These are phyloP conservation scores for Tor tambroides DNA, from an alignment of 2,113 vertebrate species.

Conservation along the genomic window DNA sequence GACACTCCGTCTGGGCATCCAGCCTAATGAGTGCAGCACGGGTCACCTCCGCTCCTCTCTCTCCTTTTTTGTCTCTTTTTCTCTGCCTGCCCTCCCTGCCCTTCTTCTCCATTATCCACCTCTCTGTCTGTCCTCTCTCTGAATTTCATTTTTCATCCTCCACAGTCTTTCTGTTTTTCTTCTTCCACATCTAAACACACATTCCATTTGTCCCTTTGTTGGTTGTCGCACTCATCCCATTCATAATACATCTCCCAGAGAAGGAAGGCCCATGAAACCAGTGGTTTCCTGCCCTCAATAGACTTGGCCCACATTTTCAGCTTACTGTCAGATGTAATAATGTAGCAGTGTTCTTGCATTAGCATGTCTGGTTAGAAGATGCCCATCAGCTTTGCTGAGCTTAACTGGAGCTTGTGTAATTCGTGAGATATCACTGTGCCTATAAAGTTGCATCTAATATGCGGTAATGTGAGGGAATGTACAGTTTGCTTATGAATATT, in stretches of 20 bases:
- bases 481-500: background rate
- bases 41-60: constrained; percentile 15
- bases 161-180: background rate
- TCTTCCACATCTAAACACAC: constrained; percentile 22
- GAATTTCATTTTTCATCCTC: constrained; percentile 14
- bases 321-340: constrained; percentile 41
- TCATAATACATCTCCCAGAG: constrained; percentile 18
- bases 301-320: constrained; percentile 31
- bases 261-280: background rate
- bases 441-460: background rate
- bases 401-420: constrained; percentile 32
- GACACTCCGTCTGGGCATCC: constrained; percentile 27
- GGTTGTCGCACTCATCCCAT: constrained; percentile 10
- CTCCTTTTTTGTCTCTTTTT: constrained; percentile 33
- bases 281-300: constrained; percentile 23
- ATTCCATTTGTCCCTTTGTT: background rate
- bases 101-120: background rate
- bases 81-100: background rate
- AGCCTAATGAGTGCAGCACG: constrained; percentile 42
- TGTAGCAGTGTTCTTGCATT: constrained; percentile 44
- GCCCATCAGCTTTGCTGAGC: constrained; percentile 34
- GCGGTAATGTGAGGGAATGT: background rate
- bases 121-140: background rate
- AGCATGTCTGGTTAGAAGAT: constrained; percentile 20
- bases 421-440: background rate